Percentiles rank a stretch among this genome's conserved stretches.
Evolutionary conservation across 2,797 vertebrate genomes (phyloP).

Genomic region (Hephaestus fuliginosus): DNA sequence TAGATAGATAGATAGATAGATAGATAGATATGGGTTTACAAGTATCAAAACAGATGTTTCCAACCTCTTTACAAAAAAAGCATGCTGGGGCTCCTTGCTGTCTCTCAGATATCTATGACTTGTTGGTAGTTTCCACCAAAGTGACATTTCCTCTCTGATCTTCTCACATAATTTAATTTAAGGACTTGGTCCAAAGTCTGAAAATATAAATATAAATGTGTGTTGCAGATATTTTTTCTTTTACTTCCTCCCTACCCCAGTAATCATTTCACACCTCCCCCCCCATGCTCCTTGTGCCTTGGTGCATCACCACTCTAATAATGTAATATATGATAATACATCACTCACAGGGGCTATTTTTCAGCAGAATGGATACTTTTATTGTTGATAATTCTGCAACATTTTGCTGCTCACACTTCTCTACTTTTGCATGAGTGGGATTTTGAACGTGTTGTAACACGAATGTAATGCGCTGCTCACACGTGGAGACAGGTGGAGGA

Average conservation of each 20-base stretch:
- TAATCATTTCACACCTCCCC: background rate
- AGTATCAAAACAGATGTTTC: too few species aligned
- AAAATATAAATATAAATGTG: background rate
- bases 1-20: too few species aligned
- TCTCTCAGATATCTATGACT: background rate
- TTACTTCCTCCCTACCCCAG: background rate
- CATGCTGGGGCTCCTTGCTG: background rate
- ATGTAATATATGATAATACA: background rate
- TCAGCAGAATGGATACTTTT: background rate
- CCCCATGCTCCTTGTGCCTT: background rate
- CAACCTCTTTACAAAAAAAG: background rate
- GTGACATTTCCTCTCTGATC: background rate
- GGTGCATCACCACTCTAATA: background rate
- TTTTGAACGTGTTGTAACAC: background rate
- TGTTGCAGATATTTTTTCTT: background rate
- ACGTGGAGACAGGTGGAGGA: background rate
- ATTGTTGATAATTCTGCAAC: background rate
- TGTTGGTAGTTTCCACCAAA: background rate
- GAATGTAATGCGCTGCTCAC: too few species aligned
- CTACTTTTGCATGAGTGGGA: background rate
- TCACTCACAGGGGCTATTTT: background rate
- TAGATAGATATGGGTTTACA: too few species aligned
- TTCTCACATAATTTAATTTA: background rate
- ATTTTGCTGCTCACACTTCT: background rate
- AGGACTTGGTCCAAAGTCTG: background rate